phyloP scores from a whole-genome alignment of 2,797 vertebrate genomes.

The Tangara arthus region DNA sequence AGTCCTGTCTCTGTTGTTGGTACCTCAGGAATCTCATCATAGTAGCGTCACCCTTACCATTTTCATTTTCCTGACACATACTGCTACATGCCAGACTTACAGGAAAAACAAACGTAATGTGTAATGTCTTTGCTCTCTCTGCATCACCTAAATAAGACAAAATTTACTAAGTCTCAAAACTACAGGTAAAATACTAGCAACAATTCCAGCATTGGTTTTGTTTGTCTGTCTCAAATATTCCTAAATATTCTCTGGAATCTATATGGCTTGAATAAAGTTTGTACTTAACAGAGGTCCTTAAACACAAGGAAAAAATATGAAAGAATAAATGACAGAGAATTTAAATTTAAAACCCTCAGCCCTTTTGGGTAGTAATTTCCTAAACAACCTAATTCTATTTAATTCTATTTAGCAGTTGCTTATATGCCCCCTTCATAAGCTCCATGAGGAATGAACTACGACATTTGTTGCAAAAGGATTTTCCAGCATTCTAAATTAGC shows the following conservation, averaged over 20 bases:
- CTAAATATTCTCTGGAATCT: background rate
- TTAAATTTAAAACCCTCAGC: accelerated
- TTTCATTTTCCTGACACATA: background rate
- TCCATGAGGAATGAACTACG: background rate
- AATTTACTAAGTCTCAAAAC: background rate
- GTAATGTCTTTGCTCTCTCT: background rate
- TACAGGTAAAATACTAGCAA: background rate
- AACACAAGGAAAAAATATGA: background rate
- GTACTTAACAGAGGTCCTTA: background rate
- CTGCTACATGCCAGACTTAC: background rate
- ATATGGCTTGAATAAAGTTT: background rate
- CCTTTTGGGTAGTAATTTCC: background rate
- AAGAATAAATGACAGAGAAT: background rate
- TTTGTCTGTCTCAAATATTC: background rate
- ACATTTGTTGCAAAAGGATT: background rate
- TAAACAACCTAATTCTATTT: background rate
- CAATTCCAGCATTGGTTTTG: background rate
- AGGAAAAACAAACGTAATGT: background rate
- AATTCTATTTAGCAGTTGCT: background rate
- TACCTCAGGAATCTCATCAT: background rate
- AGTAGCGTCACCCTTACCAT: background rate
- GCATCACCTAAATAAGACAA: background rate
- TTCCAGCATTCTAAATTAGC: background rate
- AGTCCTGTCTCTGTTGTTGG: background rate
- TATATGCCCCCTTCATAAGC: background rate